Base-by-base conservation (phyloP, 2,113 vertebrate genomes). In the Megalops atlanticus region DNA sequence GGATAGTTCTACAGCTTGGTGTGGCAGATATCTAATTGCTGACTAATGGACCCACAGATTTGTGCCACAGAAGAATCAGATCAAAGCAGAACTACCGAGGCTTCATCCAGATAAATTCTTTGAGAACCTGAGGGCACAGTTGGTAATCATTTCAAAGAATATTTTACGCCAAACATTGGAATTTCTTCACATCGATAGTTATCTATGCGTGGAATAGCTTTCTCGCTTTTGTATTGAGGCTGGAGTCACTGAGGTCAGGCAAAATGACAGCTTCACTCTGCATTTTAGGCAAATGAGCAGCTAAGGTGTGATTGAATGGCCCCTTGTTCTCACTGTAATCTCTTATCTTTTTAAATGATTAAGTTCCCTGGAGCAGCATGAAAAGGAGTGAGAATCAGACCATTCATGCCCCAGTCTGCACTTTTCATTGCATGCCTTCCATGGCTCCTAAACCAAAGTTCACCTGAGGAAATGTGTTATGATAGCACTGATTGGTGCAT, bases 331-430 rank as follows among this genome's bases (percentile, higher is more conserved):
- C n/a, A 21, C 31, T 64, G 58, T 64, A n/a, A 27, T 31, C 24
- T 31, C n/a, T 64, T 31, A 64, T 64, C 24, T 64, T 64, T 64
- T 64, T 64, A 64, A 64, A 64, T 64, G n/a, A n/a, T 64, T 31
- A 31, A 64, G n/a, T n/a, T 64, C 58, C 58, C n/a, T 64, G 3
- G 58, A 31, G 58, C 58, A 7, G 58, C 58, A 64, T 64, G 24
- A 64, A 64, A 64, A 8, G n/a, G 58, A 64, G 58, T n/a, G 12
- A n/a, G 7, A 5, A 64, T 64, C 58, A 64, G 24, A 64, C 58
- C 58, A 31, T 64, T 4, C 31, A 31, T 64, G 58, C 58, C 58
- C 58, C 31, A 64, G 27, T 27, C 6, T 64, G 58, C n/a, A 64
- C 2, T n/a, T 31, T 24, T 64, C 58, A 64, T 8, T 64, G 5